phyloP scores from a whole-genome alignment of 2,113 vertebrate species.

The Aepyceros melampus region DNA sequence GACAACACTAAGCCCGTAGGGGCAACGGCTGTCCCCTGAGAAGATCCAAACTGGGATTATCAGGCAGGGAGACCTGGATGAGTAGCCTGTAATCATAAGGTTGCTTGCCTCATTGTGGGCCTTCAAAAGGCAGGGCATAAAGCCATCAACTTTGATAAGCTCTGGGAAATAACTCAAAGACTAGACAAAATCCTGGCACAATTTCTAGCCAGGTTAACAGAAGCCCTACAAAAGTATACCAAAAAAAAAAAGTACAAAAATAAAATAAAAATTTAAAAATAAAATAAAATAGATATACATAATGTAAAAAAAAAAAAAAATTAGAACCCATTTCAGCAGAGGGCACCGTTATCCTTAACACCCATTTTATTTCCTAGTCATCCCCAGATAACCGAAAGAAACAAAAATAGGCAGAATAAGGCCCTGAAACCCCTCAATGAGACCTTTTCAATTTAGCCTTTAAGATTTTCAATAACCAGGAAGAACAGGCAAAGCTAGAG shows the following conservation, averaged over 20 bases:
- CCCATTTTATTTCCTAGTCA: neutral
- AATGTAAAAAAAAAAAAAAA: too few species aligned
- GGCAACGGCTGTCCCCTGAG: accelerated
- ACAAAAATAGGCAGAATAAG: neutral
- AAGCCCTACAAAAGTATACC: neutral
- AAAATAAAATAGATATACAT: too few species aligned
- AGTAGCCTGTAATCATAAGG: neutral
- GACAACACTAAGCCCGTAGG: neutral
- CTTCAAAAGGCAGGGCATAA: neutral
- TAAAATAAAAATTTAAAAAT: too few species aligned
- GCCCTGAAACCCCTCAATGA: neutral
- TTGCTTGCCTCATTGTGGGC: neutral
- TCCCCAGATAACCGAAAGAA: neutral
- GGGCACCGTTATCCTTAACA: neutral
- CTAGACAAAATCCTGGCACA: neutral
- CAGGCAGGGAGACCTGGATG: neutral
- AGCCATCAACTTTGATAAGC: neutral
- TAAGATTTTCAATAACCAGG: neutral
- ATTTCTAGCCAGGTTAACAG: neutral
- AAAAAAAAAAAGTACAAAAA: too few species aligned
- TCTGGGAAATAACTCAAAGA: neutral
- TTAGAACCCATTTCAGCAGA: neutral
- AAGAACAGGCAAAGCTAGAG: neutral
- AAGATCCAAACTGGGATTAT: neutral
- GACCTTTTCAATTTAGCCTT: neutral